Evolutionary conservation across 2,888 invertebrate species (phyloP).

Genomic region (Craniophora ligustri): DNA sequence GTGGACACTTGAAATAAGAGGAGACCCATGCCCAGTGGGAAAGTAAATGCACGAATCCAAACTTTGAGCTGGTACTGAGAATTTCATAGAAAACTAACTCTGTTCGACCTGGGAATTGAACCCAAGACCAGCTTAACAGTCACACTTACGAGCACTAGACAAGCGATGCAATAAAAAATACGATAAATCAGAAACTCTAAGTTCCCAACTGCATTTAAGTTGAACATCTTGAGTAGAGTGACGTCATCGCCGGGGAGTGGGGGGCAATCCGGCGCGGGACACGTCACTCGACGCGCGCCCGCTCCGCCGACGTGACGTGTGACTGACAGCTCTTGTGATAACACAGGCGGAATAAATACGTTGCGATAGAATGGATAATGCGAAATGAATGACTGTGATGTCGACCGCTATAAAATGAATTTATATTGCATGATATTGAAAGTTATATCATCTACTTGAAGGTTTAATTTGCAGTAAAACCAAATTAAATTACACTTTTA

Average conservation of each 20-base stretch:
- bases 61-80: too few species aligned
- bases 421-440: too few species aligned
- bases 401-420: not conserved
- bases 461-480: too few species aligned
- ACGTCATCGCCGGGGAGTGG: constrained; percentile 47
- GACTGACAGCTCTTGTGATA: constrained; percentile 51
- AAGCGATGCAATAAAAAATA: constrained; percentile 9
- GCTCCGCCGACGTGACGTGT: constrained; percentile 44
- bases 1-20: too few species aligned
- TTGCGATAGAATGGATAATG: constrained; percentile 35
- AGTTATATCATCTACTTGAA: too few species aligned
- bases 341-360: constrained; percentile 42
- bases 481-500: too few species aligned
- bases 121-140: too few species aligned
- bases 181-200: constrained; percentile 18
- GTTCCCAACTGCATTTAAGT: constrained; percentile 36
- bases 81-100: too few species aligned
- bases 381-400: constrained; percentile 25
- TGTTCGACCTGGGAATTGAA: too few species aligned
- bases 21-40: too few species aligned
- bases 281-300: constrained; percentile 42
- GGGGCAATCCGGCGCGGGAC: constrained; percentile 36
- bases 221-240: constrained; percentile 45
- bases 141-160: too few species aligned
- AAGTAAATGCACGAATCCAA: too few species aligned